These are phyloP conservation scores for Onthophagus sagittarius DNA, from an alignment of 2,888 invertebrate species.

Conservation along the genomic window DNA sequence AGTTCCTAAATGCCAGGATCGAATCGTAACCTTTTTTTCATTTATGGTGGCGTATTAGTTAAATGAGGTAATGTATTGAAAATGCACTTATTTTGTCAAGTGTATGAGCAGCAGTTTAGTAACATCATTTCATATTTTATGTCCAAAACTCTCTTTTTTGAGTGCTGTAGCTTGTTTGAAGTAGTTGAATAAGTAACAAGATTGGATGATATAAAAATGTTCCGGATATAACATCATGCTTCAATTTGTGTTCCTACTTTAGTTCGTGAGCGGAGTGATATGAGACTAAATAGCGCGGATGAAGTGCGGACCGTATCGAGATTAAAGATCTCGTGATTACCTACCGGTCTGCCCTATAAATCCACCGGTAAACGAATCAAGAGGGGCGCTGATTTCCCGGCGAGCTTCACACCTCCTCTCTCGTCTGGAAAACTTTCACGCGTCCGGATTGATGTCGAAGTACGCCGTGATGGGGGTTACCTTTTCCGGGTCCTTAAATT, in stretches of 20 bases:
- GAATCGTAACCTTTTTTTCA: too few relatives aligned
- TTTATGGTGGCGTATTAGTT: too few relatives aligned
- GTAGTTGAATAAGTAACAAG: neutral
- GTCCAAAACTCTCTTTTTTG: neutral
- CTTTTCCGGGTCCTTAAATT: neutral
- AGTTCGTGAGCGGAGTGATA: neutral
- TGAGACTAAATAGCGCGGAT: neutral
- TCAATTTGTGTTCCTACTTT: neutral
- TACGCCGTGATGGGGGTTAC: neutral
- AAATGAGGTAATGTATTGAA: too few relatives aligned
- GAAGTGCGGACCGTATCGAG: constrained; percentile 1
- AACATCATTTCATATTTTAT: neutral
- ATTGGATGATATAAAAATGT: neutral
- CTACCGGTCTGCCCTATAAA: constrained; percentile 6
- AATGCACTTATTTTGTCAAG: too few relatives aligned
- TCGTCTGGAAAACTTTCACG: neutral
- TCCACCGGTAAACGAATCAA: constrained; percentile 8
- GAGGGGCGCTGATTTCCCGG: constrained; percentile 1
- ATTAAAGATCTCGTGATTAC: constrained; percentile 10
- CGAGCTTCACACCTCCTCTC: neutral
- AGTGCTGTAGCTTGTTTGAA: neutral
- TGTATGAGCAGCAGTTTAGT: too few relatives aligned
- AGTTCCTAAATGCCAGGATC: too few relatives aligned
- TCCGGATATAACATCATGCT: neutral
- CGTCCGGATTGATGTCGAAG: neutral